These are phyloP conservation scores for Trypoxylon attenuatum DNA, from an alignment of 2,888 invertebrate species.

Conservation along the genomic window DNA sequence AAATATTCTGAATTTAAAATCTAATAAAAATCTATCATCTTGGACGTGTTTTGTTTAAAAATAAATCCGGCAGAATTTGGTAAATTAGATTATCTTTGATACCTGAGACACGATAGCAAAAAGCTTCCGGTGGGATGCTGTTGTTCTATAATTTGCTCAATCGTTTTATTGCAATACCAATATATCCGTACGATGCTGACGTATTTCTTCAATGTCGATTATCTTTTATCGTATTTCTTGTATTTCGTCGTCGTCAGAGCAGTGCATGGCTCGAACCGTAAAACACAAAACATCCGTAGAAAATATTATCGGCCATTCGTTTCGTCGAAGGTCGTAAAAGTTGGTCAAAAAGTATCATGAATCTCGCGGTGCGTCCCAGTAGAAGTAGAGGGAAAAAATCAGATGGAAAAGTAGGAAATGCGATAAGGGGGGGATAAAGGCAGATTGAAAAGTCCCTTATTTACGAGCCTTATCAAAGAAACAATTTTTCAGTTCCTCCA, in stretches of 20 bases:
- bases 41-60: too few species aligned
- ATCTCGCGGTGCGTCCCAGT: constrained; percentile 22
- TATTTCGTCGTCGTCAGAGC: background rate
- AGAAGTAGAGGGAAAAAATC: constrained; percentile 18
- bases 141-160: too few species aligned
- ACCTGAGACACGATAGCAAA: too few species aligned
- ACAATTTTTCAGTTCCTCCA: constrained; percentile 1
- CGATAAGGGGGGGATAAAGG: background rate
- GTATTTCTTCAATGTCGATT: constrained; percentile 42
- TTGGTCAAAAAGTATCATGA: constrained; percentile 38
- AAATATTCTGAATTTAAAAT: too few species aligned
- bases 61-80: too few species aligned
- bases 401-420: constrained; percentile 10
- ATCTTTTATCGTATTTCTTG: constrained; percentile 43
- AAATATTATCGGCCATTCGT: constrained; percentile 51
- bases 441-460: constrained; percentile 32
- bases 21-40: too few species aligned
- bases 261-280: constrained; percentile 21
- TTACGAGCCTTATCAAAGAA: constrained; percentile 12
- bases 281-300: constrained; percentile 36
- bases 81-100: too few species aligned
- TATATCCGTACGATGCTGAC: constrained; percentile 11
- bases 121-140: too few species aligned
- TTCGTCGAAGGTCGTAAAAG: constrained; percentile 40
- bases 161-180: background rate